A percentile compares a stretch with the other conserved stretches of the same genome.
Evolutionary conservation across 2,113 vertebrate species (phyloP).

Genomic region (Callopanchax toddi): DNA sequence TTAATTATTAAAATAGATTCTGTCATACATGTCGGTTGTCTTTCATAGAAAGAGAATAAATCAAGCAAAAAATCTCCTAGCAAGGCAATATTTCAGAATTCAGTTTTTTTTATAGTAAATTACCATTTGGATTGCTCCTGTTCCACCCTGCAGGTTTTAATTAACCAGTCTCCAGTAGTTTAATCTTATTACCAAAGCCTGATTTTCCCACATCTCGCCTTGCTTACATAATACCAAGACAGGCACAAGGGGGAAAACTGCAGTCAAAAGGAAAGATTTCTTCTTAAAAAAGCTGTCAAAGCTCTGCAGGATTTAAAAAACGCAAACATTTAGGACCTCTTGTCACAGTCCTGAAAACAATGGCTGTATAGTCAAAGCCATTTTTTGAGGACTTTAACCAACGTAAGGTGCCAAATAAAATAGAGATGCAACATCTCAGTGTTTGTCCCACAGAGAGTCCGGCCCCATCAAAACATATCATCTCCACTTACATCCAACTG

Average conservation of each 20-base stretch:
- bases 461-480: slow-evolving; percentile 69
- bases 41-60: slow-evolving; percentile 37
- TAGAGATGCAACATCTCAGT: slow-evolving; percentile 40
- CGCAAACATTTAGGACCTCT: slow-evolving; percentile 24
- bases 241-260: neutral
- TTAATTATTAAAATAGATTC: slow-evolving; percentile 60
- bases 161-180: slow-evolving; percentile 71
- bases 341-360: slow-evolving; percentile 41
- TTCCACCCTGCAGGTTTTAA: slow-evolving; percentile 75
- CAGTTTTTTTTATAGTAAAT: slow-evolving; percentile 57
- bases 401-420: slow-evolving; percentile 52
- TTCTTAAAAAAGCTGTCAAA: too few species aligned
- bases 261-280: too few species aligned
- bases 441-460: slow-evolving; percentile 65
- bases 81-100: slow-evolving; percentile 29
- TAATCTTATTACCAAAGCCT: slow-evolving; percentile 64
- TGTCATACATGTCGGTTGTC: slow-evolving; percentile 46
- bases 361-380: slow-evolving; percentile 27
- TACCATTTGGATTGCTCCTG: slow-evolving; percentile 63
- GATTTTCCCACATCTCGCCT: slow-evolving; percentile 43
- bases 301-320: slow-evolving; percentile 1
- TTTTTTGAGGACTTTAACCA: slow-evolving; percentile 42
- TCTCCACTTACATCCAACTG: slow-evolving; percentile 74
- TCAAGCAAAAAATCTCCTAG: slow-evolving; percentile 17
- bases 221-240: slow-evolving; percentile 34